phyloP scores from a whole-genome alignment of 2,888 invertebrate genomes.

The Acanthoscelides obtectus region DNA sequence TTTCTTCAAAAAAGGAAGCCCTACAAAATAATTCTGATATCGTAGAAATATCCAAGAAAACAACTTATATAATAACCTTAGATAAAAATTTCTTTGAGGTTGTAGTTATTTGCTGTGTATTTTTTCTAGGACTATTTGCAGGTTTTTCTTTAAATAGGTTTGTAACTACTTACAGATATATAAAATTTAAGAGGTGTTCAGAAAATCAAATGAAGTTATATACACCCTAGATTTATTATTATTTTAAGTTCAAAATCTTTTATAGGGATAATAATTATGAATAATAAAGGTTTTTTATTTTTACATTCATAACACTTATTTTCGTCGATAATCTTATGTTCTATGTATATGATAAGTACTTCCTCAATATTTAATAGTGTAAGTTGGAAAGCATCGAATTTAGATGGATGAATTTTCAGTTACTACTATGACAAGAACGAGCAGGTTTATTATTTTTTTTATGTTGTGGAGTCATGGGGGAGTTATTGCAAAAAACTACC shows the following conservation, averaged over 20 bases:
- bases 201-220: background rate
- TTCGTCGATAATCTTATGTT: no score
- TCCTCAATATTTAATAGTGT: no score
- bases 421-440: no score
- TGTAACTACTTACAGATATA: constrained; percentile 12
- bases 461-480: no score
- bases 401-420: no score
- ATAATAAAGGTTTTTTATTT: background rate
- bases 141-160: constrained; percentile 18
- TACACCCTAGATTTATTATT: background rate
- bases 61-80: background rate
- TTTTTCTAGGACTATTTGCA: constrained; percentile 16
- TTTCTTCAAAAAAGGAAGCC: constrained; percentile 2
- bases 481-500: no score
- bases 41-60: background rate
- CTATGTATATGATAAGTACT: no score
- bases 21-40: constrained; percentile 8
- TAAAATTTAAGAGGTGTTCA: constrained; percentile 14
- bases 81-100: background rate
- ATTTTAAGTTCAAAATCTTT: background rate
- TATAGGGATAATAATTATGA: background rate
- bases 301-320: no score
- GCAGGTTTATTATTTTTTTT: no score
- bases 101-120: constrained; percentile 13
- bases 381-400: no score